These are phyloP conservation scores for Cheilosia vernalis DNA, from an alignment of 2,888 invertebrate genomes.

Conservation along the genomic window DNA sequence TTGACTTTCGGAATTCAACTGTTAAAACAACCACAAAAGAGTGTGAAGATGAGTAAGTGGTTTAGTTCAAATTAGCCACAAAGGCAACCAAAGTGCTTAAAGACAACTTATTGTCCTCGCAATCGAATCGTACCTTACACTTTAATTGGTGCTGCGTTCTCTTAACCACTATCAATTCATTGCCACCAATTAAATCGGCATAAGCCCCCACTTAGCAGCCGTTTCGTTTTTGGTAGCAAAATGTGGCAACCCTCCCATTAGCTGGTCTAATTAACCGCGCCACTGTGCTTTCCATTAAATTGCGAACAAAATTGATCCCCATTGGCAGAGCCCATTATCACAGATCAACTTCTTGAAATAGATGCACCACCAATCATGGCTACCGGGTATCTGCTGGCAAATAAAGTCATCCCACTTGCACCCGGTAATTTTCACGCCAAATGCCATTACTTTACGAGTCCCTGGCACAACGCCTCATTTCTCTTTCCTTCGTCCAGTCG, in stretches of 20 bases:
- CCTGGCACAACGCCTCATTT: conserved; percentile 15
- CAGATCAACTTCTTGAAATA: conserved; percentile 20
- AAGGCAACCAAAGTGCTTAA: too few relatives aligned
- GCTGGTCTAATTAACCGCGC: conserved; percentile 41
- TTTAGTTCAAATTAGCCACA: too few relatives aligned
- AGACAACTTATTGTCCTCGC: too few relatives aligned
- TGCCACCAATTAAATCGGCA: neutral
- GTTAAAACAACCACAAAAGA: too few relatives aligned
- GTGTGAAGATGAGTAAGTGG: too few relatives aligned
- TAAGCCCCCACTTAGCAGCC: neutral
- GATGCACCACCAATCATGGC: conserved; percentile 8
- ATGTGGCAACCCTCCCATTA: conserved; percentile 4
- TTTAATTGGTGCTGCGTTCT: too few relatives aligned
- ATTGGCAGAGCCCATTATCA: conserved; percentile 39
- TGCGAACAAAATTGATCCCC: conserved; percentile 29
- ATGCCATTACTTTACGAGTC: conserved; percentile 46
- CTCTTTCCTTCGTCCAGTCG: conserved; percentile 12
- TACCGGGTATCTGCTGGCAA: conserved; percentile 29
- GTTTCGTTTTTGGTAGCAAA: neutral
- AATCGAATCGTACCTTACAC: too few relatives aligned
- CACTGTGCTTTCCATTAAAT: conserved; percentile 27
- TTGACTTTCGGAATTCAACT: too few relatives aligned
- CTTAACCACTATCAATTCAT: too few relatives aligned
- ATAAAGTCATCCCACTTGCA: conserved; percentile 66
- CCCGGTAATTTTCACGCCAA: conserved; percentile 65